Base-by-base conservation (phyloP, 1,140 invertebrate genomes). In the Cydia fagiglandana region DNA sequence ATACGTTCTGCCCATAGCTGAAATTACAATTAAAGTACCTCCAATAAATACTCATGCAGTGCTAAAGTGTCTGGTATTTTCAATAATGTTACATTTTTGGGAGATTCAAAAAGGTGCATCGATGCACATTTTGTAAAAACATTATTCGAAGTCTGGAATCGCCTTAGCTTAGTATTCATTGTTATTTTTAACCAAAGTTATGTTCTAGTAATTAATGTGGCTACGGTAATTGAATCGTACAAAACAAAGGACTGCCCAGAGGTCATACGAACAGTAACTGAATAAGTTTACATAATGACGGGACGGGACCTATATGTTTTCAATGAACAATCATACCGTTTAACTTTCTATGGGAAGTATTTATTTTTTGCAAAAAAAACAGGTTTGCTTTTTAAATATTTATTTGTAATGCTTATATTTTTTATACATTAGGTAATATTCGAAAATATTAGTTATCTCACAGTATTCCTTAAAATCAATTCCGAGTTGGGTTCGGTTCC, bases 1-100 rank as follows among this genome's bases (percentile, higher is more conserved):
- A 94, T 93, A 74, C 95, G 95, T 88, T 97, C 95, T 0, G 97
- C 96, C 98, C 98, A 99, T 5, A 93, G 81, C 94, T 98, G 75
- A 80, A 76, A 53, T 17, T 13, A 50, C 45, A 47, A 47, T 47
- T 47, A 47, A 47, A 47, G 13, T 47, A 15, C 45, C 45, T 47
- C 0, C 45, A 47, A 47, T 47, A 15, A 15, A 47, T 47, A 47
- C 15, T 47, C 10, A 13, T 13, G 3, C 45, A 47, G 3, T 1
- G 15, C 13, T 47, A 47, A 45, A 45, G 41, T 15, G 45, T 47
- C 45, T 15, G 45, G 45, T 13, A 12, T 47, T 4, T 47, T 15
- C 13, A 13, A 15, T 47, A 47, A 47, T 12, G 45, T 47, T 47
- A 13, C 13, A 47, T 47, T 47, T 41, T 47, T 47, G 45, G 45